Percentiles rank a stretch among this genome's conserved stretches.
Evolutionary conservation across 2,888 invertebrate genomes (phyloP).

Genomic region (Drosophila nr. fundita): DNA sequence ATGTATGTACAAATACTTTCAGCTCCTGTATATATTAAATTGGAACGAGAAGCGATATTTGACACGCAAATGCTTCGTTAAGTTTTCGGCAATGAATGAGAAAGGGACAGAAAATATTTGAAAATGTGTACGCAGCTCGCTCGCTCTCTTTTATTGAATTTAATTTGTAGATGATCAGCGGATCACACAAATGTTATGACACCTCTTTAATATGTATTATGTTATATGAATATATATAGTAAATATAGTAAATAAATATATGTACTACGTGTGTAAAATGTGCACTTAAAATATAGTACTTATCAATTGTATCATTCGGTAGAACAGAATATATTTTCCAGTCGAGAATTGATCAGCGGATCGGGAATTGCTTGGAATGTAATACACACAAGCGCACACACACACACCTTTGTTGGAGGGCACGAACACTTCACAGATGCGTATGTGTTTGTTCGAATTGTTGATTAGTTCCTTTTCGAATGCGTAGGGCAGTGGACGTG

Average conservation of each 20-base stretch:
- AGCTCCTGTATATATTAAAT: not conserved
- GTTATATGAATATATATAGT: not conserved
- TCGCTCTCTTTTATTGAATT: not conserved
- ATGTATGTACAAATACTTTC: not conserved
- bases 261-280: not conserved
- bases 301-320: not conserved
- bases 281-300: not conserved
- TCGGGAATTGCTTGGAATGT: not conserved
- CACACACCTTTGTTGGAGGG: constrained; percentile 72
- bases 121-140: not conserved
- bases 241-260: not conserved
- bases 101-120: not conserved
- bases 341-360: not conserved
- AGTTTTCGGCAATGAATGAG: not conserved
- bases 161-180: not conserved
- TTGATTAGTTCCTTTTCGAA: constrained; percentile 83
- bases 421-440: constrained; percentile 73
- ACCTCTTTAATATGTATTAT: not conserved
- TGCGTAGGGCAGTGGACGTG: constrained; percentile 74
- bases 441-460: constrained; percentile 78
- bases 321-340: not conserved
- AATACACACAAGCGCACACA: not conserved
- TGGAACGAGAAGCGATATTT: not conserved
- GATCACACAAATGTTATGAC: not conserved
- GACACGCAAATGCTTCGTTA: not conserved